Evolutionary conservation across 2,888 invertebrate genomes (phyloP).

Genomic region (Cephus nigrinus): DNA sequence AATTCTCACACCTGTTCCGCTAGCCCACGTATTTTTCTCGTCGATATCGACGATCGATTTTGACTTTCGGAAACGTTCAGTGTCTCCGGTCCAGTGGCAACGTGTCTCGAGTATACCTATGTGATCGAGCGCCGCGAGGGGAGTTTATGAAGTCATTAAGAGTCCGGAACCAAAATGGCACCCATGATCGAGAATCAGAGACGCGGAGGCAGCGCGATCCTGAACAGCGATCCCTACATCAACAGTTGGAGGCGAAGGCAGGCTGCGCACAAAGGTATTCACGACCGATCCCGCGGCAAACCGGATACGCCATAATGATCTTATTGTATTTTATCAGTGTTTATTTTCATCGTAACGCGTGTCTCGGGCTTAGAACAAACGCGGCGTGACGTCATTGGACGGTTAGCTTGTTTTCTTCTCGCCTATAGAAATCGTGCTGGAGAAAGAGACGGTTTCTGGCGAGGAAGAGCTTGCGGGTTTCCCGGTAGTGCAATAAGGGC

Average conservation of each 20-base stretch:
- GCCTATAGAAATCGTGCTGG: background rate
- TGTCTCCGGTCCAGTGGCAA: background rate
- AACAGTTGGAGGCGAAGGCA: conserved; percentile 48
- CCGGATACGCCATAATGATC: background rate
- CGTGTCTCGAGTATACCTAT: background rate
- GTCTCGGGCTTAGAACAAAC: background rate
- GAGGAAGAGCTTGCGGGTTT: background rate
- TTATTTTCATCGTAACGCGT: background rate
- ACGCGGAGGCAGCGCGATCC: conserved; percentile 23
- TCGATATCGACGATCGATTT: background rate
- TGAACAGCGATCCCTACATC: conserved; percentile 43
- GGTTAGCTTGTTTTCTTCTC: background rate
- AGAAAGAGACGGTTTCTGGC: background rate
- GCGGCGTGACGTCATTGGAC: background rate
- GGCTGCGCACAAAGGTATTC: conserved; percentile 35
- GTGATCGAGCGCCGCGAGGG: background rate
- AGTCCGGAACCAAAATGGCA: conserved; percentile 34
- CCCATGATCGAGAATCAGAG: conserved; percentile 43
- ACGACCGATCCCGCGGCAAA: background rate
- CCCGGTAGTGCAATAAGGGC: background rate
- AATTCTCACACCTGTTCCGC: background rate
- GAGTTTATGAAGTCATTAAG: background rate
- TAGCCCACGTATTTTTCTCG: background rate
- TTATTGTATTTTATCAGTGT: background rate
- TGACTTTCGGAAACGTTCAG: background rate